Evolutionary conservation across 2,113 vertebrate species (phyloP).

Genomic region (Crotalus helleri): DNA sequence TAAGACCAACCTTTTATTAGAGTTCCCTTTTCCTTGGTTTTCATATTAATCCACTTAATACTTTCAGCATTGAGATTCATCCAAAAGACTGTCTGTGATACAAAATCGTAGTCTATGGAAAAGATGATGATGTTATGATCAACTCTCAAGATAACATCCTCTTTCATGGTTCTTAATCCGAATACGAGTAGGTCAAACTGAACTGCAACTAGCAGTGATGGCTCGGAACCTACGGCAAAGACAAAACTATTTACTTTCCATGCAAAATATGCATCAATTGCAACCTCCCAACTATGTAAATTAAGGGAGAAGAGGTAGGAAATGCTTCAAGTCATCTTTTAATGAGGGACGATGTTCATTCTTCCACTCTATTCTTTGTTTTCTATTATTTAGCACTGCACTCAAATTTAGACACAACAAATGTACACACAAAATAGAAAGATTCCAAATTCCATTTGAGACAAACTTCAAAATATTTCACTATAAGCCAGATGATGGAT

Average conservation of each 20-base stretch:
- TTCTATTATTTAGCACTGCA: background rate
- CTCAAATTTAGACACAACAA: background rate
- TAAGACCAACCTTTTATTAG: conserved; percentile 81
- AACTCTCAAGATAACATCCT: conserved; percentile 68
- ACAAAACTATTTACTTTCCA: background rate
- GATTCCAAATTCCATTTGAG: background rate
- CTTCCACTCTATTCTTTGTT: background rate
- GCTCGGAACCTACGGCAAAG: conserved; percentile 71
- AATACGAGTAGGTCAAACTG: conserved; percentile 78
- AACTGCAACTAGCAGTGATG: conserved; percentile 77
- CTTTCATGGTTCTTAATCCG: conserved; percentile 73
- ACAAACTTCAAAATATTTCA: background rate
- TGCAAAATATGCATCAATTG: background rate
- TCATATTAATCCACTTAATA: conserved; percentile 80
- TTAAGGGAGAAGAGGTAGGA: background rate
- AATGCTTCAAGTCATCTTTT: background rate
- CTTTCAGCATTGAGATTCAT: conserved; percentile 81
- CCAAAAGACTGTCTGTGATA: conserved; percentile 83
- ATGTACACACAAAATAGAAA: background rate
- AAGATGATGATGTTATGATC: conserved; percentile 74
- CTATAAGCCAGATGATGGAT: background rate
- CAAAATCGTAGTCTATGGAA: conserved; percentile 83
- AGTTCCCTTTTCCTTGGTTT: conserved; percentile 68
- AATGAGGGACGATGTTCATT: no score
- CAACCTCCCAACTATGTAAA: background rate